A percentile compares a stretch with the other conserved stretches of the same genome.
Conservation (phyloP, 2,888 invertebrate genomes). For the Drosophila neotestacea region DNA sequence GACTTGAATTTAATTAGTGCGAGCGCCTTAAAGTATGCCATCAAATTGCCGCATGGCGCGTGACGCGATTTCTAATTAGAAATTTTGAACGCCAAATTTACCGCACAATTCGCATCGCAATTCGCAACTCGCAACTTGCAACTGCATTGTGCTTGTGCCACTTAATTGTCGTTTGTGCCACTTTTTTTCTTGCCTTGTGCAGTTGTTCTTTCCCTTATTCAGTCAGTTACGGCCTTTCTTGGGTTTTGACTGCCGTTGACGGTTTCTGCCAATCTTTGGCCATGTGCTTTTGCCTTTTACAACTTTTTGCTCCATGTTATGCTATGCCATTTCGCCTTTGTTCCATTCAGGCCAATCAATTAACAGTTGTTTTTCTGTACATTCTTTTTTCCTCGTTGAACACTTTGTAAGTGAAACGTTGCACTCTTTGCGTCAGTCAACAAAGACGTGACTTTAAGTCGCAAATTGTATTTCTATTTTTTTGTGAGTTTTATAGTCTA, state of each 20-base stretch:
- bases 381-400: conserved; percentile 11
- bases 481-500: not conserved
- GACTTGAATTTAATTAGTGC: conserved; percentile 51
- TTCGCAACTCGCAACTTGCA: conserved; percentile 4
- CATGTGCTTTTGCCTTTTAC: conserved; percentile 13
- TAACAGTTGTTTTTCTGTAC: conserved; percentile 42
- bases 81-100: conserved; percentile 36
- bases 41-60: conserved; percentile 39
- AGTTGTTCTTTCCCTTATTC: not conserved
- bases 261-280: conserved; percentile 46
- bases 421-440: conserved; percentile 34
- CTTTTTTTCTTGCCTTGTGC: not conserved
- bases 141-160: conserved; percentile 33
- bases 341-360: conserved; percentile 59
- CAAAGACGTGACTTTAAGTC: conserved; percentile 31
- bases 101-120: conserved; percentile 26
- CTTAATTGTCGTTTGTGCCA: conserved; percentile 38
- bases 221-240: conserved; percentile 25
- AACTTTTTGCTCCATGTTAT: conserved; percentile 2
- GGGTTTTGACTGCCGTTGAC: conserved; percentile 54
- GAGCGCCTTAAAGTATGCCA: conserved; percentile 40
- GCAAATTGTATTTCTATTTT: conserved; percentile 2
- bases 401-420: conserved; percentile 40
- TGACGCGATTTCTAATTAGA: conserved; percentile 52
- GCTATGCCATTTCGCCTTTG: conserved; percentile 20